Evolutionary conservation across 2,888 invertebrate species (phyloP), one percentile per base, ranked within the genome.

Genomic region (Onchidella celtica): DNA sequence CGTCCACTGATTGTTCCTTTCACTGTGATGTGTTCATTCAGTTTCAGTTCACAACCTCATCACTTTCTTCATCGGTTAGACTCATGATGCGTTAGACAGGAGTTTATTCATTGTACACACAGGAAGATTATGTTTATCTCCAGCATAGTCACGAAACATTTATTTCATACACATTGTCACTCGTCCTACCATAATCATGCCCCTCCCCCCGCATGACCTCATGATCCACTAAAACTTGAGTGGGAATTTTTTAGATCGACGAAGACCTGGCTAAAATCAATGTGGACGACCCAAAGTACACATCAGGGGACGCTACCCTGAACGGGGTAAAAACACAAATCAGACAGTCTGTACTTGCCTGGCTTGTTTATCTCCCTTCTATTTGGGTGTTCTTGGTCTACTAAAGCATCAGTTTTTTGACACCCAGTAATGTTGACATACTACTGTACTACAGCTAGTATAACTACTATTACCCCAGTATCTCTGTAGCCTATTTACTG

Each of bases 201-300:
- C 6, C 17, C 47, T 17, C 17, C 9, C 47, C 47, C 47, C 17
- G 6, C 47, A 47, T 17, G 6, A 47, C 47, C 17, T 47, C 47
- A 6, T 11, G 6, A 17, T 47, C 47, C 47, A 47, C 17, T 47
- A 11, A 59, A 1, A 14, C 2, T 34, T 69, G 61, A 55, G 36
- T 75, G 59, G 47, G 40, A n/a, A 68, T 74, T 86, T 90, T 91
- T 75, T 91, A 93, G 92, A 93, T 93, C 86, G 93, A 93, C 83
- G 93, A 93, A 85, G 92, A 93, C 86, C 86, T 93, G 84, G 93
- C 92, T 83, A 92, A 92, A 85, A 92, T 92, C 83, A 92, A 92
- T 87, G 88, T 92, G 79, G 92, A 92, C 87, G 92, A 92, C 79
- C 92, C 93, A 47, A 91, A 91, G 83, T 92, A 92, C 86, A 86